Evolutionary conservation across 2,797 vertebrate species (phyloP).

Genomic region (Pangasius sanitwongsei): DNA sequence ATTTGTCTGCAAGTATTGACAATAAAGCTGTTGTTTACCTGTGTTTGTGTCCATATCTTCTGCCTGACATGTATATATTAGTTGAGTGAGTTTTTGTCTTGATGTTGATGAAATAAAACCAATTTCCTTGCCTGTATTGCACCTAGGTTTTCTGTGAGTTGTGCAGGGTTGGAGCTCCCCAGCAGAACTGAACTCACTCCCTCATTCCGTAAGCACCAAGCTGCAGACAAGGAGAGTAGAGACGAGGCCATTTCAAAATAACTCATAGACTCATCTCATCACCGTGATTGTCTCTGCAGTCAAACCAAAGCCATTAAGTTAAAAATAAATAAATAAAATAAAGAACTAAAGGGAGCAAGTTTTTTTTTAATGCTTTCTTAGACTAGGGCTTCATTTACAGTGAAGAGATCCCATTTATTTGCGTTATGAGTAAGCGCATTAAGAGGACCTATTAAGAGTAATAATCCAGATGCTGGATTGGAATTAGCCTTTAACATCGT

Average conservation of each 20-base stretch:
- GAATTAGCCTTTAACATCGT: background rate
- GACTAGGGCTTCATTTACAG: background rate
- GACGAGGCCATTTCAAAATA: background rate
- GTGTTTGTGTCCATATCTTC: no score
- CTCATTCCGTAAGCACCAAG: conserved; percentile 96
- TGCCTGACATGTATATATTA: no score
- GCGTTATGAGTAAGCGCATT: background rate
- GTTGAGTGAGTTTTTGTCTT: background rate
- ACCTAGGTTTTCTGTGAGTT: conserved; percentile 95
- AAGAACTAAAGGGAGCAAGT: background rate
- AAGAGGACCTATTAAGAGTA: background rate
- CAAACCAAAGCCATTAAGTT: background rate
- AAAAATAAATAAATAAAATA: background rate
- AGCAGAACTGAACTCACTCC: conserved; percentile 96
- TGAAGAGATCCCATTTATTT: background rate
- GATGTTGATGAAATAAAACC: background rate
- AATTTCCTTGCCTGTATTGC: conserved; percentile 86
- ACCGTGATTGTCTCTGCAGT: background rate
- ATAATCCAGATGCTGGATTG: background rate
- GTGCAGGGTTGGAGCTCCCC: conserved; percentile 91
- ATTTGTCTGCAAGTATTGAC: no score
- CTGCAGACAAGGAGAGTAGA: conserved; percentile 65
- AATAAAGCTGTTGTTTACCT: no score
- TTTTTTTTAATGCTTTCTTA: background rate
- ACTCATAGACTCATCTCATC: background rate